Percentiles rank a stretch among this genome's conserved stretches.
Conservation (phyloP, 2,797 vertebrate species). For the Hippocampus kuda region DNA sequence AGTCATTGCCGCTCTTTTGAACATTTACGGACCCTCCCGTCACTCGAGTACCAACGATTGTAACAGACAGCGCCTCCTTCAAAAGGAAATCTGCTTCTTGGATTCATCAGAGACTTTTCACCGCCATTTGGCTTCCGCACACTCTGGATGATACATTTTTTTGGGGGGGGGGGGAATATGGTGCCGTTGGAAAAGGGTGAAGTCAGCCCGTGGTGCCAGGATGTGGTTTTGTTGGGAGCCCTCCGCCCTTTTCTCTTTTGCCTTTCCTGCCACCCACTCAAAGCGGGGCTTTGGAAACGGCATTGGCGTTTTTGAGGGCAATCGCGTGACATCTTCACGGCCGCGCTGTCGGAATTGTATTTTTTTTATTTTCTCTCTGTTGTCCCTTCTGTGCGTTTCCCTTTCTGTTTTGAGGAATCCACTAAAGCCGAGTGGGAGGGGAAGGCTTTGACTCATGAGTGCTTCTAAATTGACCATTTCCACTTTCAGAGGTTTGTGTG, state of each 20-base stretch:
- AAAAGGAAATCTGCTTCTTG: slow-evolving; percentile 26
- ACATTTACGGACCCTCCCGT: slow-evolving; percentile 28
- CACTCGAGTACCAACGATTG: slow-evolving; percentile 43
- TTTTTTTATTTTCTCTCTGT: slow-evolving; percentile 14
- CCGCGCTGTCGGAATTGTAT: slow-evolving; percentile 13
- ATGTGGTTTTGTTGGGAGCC: slow-evolving; percentile 43
- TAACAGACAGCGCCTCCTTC: slow-evolving; percentile 38
- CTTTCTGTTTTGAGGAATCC: slow-evolving; percentile 24
- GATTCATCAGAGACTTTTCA: slow-evolving; percentile 48
- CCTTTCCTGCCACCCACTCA: slow-evolving; percentile 36
- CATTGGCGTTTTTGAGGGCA: slow-evolving; percentile 12
- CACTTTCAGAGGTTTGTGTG: slow-evolving; percentile 29
- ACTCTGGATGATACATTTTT: slow-evolving; percentile 49
- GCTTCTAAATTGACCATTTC: slow-evolving; percentile 38
- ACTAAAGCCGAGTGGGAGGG: slow-evolving; percentile 11
- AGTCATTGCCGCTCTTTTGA: slow-evolving; percentile 39
- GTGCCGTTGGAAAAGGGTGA: slow-evolving; percentile 56
- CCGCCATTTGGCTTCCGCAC: slow-evolving; percentile 39
- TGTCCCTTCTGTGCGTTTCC: neutral
- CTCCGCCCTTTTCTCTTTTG: slow-evolving; percentile 24
- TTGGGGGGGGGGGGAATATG: slow-evolving; percentile 32
- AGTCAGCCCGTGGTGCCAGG: slow-evolving; percentile 46
- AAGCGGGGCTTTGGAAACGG: slow-evolving; percentile 22
- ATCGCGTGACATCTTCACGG: slow-evolving; percentile 31
- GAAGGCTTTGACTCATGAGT: slow-evolving; percentile 21